Conservation (phyloP, 2,888 invertebrate species). For the Schizotus pectinicornis region DNA sequence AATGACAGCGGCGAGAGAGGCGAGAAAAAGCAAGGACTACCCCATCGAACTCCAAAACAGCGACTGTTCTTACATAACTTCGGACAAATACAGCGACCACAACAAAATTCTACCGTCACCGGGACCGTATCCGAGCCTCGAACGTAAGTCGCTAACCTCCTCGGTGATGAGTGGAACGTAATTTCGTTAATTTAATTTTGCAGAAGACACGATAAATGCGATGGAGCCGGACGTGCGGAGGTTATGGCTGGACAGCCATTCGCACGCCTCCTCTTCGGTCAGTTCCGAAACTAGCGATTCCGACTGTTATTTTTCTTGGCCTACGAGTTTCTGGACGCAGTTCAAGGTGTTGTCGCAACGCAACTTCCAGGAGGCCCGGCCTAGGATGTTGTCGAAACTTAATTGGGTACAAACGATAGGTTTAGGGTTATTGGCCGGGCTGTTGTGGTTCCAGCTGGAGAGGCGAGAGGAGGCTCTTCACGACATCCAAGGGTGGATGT, state of each 20-base stretch:
- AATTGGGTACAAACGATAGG: constrained; percentile 80
- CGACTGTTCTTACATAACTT: constrained; percentile 51
- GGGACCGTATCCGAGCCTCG: constrained; percentile 53
- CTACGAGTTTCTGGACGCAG: constrained; percentile 81
- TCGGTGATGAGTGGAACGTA: background rate
- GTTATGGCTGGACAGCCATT: constrained; percentile 73
- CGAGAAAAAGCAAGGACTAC: constrained; percentile 65
- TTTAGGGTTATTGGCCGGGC: constrained; percentile 73
- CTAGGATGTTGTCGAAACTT: constrained; percentile 76
- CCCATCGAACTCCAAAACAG: constrained; percentile 62
- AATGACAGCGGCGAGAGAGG: constrained; percentile 69
- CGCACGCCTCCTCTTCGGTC: constrained; percentile 69
- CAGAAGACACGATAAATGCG: constrained; percentile 59
- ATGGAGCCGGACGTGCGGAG: constrained; percentile 69
- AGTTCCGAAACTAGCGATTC: constrained; percentile 66
- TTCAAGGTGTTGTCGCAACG: constrained; percentile 76
- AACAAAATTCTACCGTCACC: constrained; percentile 44
- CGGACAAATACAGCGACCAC: constrained; percentile 52
- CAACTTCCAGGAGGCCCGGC: constrained; percentile 77
- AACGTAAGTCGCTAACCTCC: constrained; percentile 48
- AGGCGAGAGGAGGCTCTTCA: constrained; percentile 75
- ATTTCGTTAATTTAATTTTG: constrained; percentile 28
- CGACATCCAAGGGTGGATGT: constrained; percentile 85
- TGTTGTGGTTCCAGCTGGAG: constrained; percentile 81
- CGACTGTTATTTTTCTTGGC: constrained; percentile 71